These are phyloP conservation scores for Tipula lateralis DNA, from an alignment of 2,888 invertebrate species.

Conservation along the genomic window DNA sequence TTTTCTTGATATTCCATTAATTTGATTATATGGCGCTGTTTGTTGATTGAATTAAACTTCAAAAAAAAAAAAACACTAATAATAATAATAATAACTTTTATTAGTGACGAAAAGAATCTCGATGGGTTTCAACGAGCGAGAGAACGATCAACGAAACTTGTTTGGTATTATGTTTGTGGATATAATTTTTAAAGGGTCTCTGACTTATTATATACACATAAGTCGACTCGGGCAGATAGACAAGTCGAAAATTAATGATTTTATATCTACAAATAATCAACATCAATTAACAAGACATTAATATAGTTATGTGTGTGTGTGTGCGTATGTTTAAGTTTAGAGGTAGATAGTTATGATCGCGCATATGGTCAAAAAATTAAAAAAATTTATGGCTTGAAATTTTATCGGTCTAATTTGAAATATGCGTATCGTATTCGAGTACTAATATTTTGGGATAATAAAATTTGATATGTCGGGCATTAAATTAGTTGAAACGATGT, in stretches of 20 bases:
- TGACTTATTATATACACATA: neutral
- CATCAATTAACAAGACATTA: slow-evolving; percentile 24
- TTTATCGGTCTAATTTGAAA: neutral
- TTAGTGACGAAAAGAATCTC: slow-evolving; percentile 25
- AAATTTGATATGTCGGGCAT: neutral
- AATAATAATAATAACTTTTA: slow-evolving; percentile 21
- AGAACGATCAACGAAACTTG: neutral
- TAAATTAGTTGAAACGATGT: too few relatives aligned
- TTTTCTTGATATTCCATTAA: slow-evolving; percentile 19
- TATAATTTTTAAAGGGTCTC: slow-evolving; percentile 25
- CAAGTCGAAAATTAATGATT: neutral
- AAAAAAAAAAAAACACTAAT: neutral
- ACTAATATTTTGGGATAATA: neutral
- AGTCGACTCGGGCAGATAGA: neutral
- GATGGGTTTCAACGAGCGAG: neutral
- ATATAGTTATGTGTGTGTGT: neutral
- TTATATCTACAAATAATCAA: neutral
- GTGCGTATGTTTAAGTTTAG: neutral
- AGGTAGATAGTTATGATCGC: neutral
- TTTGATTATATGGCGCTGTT: slow-evolving; percentile 29
- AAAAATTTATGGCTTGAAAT: neutral
- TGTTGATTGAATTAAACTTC: slow-evolving; percentile 27
- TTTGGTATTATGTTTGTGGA: neutral
- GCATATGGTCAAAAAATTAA: slow-evolving; percentile 1
- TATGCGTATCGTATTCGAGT: neutral